phyloP scores from a whole-genome alignment of 2,113 vertebrate species.

The Larimichthys crocea region DNA sequence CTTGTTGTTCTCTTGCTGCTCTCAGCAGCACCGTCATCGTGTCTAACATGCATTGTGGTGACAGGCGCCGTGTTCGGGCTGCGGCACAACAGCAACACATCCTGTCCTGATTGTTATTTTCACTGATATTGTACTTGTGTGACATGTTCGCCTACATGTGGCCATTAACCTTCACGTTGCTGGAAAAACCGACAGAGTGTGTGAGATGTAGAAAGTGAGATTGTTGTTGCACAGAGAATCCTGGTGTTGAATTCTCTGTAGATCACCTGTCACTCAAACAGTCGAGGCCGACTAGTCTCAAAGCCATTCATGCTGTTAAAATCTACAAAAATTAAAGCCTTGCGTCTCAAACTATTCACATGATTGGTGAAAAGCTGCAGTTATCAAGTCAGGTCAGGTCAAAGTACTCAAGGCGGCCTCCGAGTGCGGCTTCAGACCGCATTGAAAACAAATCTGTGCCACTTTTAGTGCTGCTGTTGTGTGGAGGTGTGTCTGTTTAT shows the following conservation, averaged over 20 bases:
- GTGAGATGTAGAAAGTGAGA: too few relatives aligned
- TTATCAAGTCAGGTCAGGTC: too few relatives aligned
- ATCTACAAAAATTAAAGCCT: too few relatives aligned
- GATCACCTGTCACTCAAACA: not conserved
- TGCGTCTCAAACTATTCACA: not conserved
- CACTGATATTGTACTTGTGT: not conserved
- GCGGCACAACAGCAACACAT: constrained; percentile 26
- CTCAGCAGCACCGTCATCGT: constrained; percentile 41
- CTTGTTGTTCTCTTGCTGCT: constrained; percentile 35
- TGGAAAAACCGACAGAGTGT: constrained; percentile 1
- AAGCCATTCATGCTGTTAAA: not conserved
- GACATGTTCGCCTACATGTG: not conserved
- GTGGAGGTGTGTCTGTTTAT: too few relatives aligned
- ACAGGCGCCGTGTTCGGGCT: constrained; percentile 19
- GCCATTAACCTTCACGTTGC: not conserved
- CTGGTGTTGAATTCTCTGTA: not conserved
- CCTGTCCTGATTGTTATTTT: constrained; percentile 50
- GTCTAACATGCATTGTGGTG: constrained; percentile 42
- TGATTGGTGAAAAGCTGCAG: not conserved
- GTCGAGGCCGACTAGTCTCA: too few relatives aligned
- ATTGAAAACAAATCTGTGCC: too few relatives aligned
- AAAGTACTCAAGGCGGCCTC: too few relatives aligned
- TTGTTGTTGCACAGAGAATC: not conserved
- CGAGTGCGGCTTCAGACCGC: too few relatives aligned
- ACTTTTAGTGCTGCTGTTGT: too few relatives aligned